These are phyloP conservation scores for Protula sp. DNA, from an alignment of 2,888 invertebrate genomes.

Conservation along the genomic window DNA sequence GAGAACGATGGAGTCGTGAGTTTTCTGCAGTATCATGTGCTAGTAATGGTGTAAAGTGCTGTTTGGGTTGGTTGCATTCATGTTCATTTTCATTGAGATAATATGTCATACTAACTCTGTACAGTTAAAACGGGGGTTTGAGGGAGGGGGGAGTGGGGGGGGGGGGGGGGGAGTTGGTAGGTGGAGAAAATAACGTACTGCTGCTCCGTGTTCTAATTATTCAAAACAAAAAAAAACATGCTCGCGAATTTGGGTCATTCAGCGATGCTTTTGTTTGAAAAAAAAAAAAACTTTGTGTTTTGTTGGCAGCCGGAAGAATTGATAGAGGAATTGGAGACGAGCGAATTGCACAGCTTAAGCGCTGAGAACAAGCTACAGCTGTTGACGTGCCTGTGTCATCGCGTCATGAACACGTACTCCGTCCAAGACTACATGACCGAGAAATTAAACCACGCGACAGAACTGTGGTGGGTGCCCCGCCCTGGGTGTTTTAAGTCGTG, in stretches of 20 bases:
- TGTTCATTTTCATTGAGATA: too few species aligned
- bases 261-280: too few species aligned
- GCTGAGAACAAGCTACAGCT: constrained; percentile 41
- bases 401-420: constrained; percentile 49
- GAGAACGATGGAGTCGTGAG: constrained; percentile 27
- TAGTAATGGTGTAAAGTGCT: not conserved
- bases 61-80: not conserved
- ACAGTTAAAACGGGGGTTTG: too few species aligned
- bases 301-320: constrained; percentile 40
- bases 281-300: too few species aligned
- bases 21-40: not conserved
- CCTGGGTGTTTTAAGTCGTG: too few species aligned
- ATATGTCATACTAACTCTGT: too few species aligned
- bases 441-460: constrained; percentile 38
- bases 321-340: constrained; percentile 39
- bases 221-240: too few species aligned
- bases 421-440: constrained; percentile 52
- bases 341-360: constrained; percentile 42
- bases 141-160: too few species aligned
- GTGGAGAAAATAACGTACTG: too few species aligned
- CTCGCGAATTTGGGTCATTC: too few species aligned
- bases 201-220: too few species aligned
- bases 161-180: too few species aligned
- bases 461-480: constrained; percentile 43
- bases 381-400: constrained; percentile 44